Conservation (phyloP, 2,113 vertebrate genomes). For the Gobiocypris rarus region DNA sequence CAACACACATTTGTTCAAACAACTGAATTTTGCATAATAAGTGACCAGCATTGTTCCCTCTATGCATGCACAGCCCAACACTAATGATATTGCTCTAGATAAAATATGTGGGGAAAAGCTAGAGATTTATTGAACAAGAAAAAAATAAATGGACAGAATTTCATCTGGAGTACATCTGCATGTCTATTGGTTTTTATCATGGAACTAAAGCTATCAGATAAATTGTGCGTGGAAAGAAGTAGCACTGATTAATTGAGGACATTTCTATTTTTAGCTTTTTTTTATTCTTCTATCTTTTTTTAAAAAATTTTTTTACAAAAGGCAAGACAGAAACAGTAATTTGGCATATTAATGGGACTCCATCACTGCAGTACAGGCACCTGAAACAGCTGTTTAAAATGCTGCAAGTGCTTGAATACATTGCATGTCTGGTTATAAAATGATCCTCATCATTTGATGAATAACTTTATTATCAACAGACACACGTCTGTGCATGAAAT, state of each 20-base stretch:
- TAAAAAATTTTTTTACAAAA: neutral
- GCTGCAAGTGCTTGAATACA: neutral
- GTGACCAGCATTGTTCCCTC: neutral
- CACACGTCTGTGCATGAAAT: neutral
- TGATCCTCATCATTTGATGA: neutral
- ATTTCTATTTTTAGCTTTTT: neutral
- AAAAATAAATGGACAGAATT: conserved; percentile 2
- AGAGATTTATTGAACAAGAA: conserved; percentile 4
- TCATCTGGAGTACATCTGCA: neutral
- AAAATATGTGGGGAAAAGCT: conserved; percentile 7
- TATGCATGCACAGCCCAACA: neutral
- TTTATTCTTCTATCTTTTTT: neutral
- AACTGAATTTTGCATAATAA: too few relatives aligned
- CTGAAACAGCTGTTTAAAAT: neutral
- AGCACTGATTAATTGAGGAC: neutral
- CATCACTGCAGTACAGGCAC: neutral
- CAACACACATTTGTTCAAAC: too few relatives aligned
- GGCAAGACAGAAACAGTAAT: neutral
- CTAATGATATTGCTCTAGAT: neutral
- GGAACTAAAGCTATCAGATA: too few relatives aligned
- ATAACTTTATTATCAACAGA: conserved; percentile 28
- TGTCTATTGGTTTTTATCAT: conserved; percentile 21
- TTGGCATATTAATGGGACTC: neutral
- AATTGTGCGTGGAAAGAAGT: neutral
- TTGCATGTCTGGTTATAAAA: conserved; percentile 1